Conservation (phyloP, 2,113 vertebrate genomes). For the Emberiza fucata region DNA sequence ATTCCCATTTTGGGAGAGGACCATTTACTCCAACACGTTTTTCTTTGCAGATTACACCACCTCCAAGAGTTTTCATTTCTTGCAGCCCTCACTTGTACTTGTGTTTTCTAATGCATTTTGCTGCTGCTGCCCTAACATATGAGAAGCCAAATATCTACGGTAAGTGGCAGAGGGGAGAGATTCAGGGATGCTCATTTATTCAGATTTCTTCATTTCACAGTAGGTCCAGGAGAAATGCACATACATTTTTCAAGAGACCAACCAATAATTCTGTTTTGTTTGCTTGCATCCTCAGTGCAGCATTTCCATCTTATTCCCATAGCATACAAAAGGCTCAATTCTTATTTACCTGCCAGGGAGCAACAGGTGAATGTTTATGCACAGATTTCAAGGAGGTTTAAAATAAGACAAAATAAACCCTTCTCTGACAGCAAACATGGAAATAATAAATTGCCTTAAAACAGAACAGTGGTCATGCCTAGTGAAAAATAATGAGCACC, state of each 20-base stretch:
- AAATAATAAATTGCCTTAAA: conserved; percentile 24
- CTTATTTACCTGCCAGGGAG: neutral
- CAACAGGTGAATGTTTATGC: neutral
- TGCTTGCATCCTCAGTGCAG: neutral
- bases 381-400: neutral
- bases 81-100: neutral
- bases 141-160: neutral
- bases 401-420: conserved; percentile 19
- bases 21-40: neutral
- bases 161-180: neutral
- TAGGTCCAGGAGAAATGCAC: neutral
- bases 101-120: neutral
- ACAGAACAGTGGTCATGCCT: neutral
- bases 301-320: neutral
- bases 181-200: neutral
- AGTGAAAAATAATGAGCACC: conserved; percentile 4
- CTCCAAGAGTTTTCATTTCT: neutral
- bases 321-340: neutral
- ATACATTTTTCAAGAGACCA: neutral
- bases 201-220: neutral
- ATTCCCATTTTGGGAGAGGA: neutral
- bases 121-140: neutral
- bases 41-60: neutral
- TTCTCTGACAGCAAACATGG: neutral
- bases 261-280: neutral